phyloP scores from a whole-genome alignment of 1,140 invertebrate genomes.

The Aphelinus atriplicis region DNA sequence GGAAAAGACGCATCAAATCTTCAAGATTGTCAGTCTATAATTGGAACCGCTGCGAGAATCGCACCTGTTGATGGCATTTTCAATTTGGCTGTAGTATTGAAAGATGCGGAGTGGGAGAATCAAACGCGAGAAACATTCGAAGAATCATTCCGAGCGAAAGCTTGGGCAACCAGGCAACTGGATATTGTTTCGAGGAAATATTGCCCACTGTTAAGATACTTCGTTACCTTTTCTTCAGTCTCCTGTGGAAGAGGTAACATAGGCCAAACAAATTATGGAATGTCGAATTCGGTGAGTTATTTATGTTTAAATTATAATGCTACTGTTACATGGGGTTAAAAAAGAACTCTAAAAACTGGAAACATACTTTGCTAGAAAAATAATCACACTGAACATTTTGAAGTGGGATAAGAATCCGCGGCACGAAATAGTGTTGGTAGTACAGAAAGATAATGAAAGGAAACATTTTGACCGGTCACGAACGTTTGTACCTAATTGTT shows the following conservation, averaged over 20 bases:
- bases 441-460: not conserved
- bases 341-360: no score
- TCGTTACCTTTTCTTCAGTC: constrained; percentile 80
- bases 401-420: not conserved
- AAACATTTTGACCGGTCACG: no score
- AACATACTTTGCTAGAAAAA: no score
- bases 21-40: constrained; percentile 67
- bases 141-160: constrained; percentile 65
- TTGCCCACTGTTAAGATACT: constrained; percentile 66
- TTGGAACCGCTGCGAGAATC: constrained; percentile 68
- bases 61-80: constrained; percentile 80
- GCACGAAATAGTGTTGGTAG: no score
- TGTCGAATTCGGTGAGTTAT: constrained; percentile 58
- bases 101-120: constrained; percentile 66
- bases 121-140: constrained; percentile 65
- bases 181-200: constrained; percentile 65
- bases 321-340: no score
- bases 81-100: constrained; percentile 77
- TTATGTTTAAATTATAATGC: no score
- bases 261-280: constrained; percentile 82
- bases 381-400: not conserved
- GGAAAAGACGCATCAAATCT: constrained; percentile 63
- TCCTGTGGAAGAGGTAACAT: constrained; percentile 80
- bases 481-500: no score
- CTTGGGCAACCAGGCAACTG: constrained; percentile 62